Base-by-base conservation (phyloP, 2,888 invertebrate species). In the Choristoneura rosaceana region DNA sequence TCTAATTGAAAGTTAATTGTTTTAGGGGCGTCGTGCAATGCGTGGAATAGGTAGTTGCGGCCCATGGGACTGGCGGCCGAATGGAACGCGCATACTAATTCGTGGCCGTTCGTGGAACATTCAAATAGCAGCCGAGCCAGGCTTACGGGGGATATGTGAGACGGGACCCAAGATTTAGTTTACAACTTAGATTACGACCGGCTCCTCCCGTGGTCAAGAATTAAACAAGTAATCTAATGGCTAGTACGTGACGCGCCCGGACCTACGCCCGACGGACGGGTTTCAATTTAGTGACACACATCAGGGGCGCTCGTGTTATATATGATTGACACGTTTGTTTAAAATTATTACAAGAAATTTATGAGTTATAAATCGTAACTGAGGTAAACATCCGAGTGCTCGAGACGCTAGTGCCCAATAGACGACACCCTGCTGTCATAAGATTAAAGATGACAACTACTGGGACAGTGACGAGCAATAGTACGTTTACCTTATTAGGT, bases 11-110 rank as follows among this genome's bases (percentile, higher is more conserved):
- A 55, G 50, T 60, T 71, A 58, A 69, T 69, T 73, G 68, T 69
- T 73, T 73, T 47, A 64, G 41, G 33, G 50, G 33, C 12, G 52
- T 25, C 70, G 64, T 61, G n/a, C 52, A 78, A 79, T 75, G 76
- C 74, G 79, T 80, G 88, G 92, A 93, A 93, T 93, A 92, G 85
- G 83, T 79, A 78, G 83, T 79, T 83, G 77, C 77, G 83, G 86
- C 82, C 91, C 90, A 87, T 83, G 92, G 90, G 91, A 87, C 87
- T n/a, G 80, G 84, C 80, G 81, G 80, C 86, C 82, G 92, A 91
- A 93, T 93, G 92, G 85, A 90, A 86, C 87, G 85, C 87, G 93
- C 93, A 93, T 93, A 93, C 93, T 93, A 93, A 93, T 93, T 92
- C 91, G 90, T 90, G 89, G 90, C 86, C 87, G 89, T 88, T 86